These are phyloP conservation scores for Phataginus tetradactyla DNA, from an alignment of 2,797 vertebrate genomes.

Conservation along the genomic window DNA sequence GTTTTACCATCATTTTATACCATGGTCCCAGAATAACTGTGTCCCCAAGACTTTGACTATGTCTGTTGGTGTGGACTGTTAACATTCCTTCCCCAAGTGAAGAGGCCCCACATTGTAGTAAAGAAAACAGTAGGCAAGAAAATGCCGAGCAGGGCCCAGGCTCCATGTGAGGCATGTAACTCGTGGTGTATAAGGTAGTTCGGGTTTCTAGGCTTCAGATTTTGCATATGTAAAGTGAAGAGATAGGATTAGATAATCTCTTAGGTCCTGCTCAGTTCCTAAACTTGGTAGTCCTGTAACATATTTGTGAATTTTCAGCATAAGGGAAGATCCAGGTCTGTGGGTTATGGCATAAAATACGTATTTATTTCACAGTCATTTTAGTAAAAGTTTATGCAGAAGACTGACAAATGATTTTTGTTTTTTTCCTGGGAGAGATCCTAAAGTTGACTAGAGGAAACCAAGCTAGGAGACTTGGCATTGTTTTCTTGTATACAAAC, in stretches of 20 bases:
- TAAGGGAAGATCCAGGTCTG: conserved; percentile 20
- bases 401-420: neutral
- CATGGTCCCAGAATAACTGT: neutral
- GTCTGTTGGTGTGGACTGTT: neutral
- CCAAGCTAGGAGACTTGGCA: neutral
- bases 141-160: neutral
- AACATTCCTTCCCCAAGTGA: neutral
- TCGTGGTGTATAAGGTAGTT: neutral
- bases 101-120: neutral
- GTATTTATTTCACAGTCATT: neutral
- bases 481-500: neutral
- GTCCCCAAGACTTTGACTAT: neutral
- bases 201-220: neutral
- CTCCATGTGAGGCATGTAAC: neutral
- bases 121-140: neutral
- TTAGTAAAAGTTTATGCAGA: neutral
- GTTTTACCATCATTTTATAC: neutral
- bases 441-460: neutral
- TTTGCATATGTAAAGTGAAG: neutral
- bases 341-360: neutral
- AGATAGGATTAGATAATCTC: neutral
- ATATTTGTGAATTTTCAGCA: conserved; percentile 64
- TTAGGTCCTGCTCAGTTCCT: neutral
- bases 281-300: conserved; percentile 4
- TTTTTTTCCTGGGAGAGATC: neutral